phyloP scores from a whole-genome alignment of 2,888 invertebrate species.

The Laspeyria flexula region DNA sequence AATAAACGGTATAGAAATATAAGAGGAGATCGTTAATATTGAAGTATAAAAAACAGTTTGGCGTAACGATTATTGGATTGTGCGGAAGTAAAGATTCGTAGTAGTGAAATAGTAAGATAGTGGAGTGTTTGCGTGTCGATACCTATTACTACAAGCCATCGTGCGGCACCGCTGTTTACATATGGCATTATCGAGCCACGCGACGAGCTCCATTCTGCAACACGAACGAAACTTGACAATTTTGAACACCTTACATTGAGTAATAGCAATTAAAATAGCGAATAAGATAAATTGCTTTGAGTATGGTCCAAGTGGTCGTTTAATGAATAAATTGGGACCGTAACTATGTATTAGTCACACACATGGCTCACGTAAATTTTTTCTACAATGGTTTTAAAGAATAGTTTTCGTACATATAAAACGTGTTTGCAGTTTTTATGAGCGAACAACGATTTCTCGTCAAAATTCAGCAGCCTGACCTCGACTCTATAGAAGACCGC shows the following conservation, averaged over 20 bases:
- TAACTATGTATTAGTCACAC: not conserved
- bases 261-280: conserved; percentile 7
- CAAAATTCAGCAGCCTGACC: too few relatives aligned
- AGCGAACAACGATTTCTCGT: too few relatives aligned
- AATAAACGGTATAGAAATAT: conserved; percentile 26
- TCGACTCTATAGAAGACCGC: too few relatives aligned
- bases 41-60: conserved; percentile 40
- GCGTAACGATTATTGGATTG: conserved; percentile 50
- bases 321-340: not conserved
- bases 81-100: conserved; percentile 41
- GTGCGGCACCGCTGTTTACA: conserved; percentile 41
- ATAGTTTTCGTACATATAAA: not conserved
- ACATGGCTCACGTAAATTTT: not conserved
- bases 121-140: conserved; percentile 42
- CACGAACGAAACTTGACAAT: conserved; percentile 25
- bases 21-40: conserved; percentile 37
- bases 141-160: conserved; percentile 43
- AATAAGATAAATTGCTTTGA: conserved; percentile 6
- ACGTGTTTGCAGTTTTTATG: too few relatives aligned
- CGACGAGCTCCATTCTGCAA: conserved; percentile 23
- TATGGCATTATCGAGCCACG: not conserved
- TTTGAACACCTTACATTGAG: conserved; percentile 22
- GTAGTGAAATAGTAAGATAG: conserved; percentile 43
- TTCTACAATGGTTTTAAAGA: not conserved
- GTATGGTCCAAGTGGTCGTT: conserved; percentile 1